Percentiles rank a stretch among this genome's conserved stretches.
Conservation (phyloP, 2,797 vertebrate species). For the Microhierax caerulescens region DNA sequence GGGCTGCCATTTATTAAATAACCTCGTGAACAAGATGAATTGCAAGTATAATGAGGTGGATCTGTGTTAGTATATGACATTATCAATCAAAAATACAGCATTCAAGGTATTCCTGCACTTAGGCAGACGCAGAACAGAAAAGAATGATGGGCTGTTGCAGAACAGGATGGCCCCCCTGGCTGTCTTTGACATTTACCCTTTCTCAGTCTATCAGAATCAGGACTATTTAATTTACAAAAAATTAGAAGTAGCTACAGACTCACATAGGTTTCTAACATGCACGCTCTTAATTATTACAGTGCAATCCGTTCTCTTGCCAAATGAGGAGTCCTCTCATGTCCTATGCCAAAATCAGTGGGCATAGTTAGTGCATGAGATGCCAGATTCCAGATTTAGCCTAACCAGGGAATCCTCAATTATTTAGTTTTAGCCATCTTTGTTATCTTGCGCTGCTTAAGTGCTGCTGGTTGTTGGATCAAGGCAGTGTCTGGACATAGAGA, state of each 20-base stretch:
- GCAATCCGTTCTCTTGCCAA: not conserved
- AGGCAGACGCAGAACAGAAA: not conserved
- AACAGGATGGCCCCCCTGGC: not conserved
- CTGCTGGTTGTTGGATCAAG: not conserved
- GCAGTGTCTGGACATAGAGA: not conserved
- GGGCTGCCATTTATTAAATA: slow-evolving; percentile 37
- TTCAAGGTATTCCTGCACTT: not conserved
- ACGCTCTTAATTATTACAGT: not conserved
- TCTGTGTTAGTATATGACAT: slow-evolving; percentile 1
- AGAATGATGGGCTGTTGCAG: not conserved
- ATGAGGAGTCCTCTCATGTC: not conserved
- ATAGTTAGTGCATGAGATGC: not conserved
- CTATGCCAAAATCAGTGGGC: not conserved
- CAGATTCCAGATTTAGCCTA: not conserved
- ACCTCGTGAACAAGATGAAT: slow-evolving; percentile 12
- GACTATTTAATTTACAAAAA: not conserved
- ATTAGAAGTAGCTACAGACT: not conserved
- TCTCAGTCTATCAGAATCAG: not conserved
- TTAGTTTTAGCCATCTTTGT: not conserved
- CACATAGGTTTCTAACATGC: not conserved
- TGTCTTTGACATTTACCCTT: not conserved
- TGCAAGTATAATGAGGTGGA: slow-evolving; percentile 24
- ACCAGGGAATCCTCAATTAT: not conserved
- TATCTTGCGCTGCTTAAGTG: not conserved
- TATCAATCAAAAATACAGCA: slow-evolving; percentile 18